Base-by-base conservation (phyloP, 2,888 invertebrate genomes). In the Lycophotia porphyrea region DNA sequence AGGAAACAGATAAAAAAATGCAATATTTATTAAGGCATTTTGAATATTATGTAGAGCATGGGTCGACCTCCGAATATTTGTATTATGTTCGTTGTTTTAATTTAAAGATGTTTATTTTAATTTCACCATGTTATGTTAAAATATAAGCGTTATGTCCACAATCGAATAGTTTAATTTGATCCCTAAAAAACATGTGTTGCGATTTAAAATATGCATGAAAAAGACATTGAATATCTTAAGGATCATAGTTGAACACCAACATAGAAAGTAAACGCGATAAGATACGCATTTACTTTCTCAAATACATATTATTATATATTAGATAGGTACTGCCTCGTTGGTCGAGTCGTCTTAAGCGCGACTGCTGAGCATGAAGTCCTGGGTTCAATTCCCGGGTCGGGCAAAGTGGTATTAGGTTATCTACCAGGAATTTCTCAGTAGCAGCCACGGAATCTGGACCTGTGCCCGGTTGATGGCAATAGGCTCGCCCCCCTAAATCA, bases 21-120 rank as follows among this genome's bases (percentile, higher is more conserved):
- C 7, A 44, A n/a, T n/a, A 24, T 4, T n/a, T 44, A 5, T 44
- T 36, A n/a, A 13, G 49, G 66, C 31, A 18, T 66, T 69, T 73
- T 65, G 24, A 60, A 47, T 27, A 64, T 36, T 61, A 72, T 49
- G 24, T 36, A 58, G 8, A 39, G 24, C 71, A 71, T 84, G 84
- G 85, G 86, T 85, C 82, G 82, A 84, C 89, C 88, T 92, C 90
- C 87, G 86, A 89, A 89, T 90, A 91, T 92, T 90, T 92, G 91
- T 94, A 93, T 93, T 93, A 92, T 91, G 91, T 95, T 94, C 92
- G 93, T 96, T 96, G 95, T 95, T 95, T 95, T 96, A 94, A 95
- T 96, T 96, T 96, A 94, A 95, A 95, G 94, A 95, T 94, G 93
- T 96, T 96, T 96, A 96, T 96, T 96, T 94, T 94, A 94, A 94